These are phyloP conservation scores for Hydrotaea diabolus DNA, from an alignment of 2,888 invertebrate species.

Conservation along the genomic window DNA sequence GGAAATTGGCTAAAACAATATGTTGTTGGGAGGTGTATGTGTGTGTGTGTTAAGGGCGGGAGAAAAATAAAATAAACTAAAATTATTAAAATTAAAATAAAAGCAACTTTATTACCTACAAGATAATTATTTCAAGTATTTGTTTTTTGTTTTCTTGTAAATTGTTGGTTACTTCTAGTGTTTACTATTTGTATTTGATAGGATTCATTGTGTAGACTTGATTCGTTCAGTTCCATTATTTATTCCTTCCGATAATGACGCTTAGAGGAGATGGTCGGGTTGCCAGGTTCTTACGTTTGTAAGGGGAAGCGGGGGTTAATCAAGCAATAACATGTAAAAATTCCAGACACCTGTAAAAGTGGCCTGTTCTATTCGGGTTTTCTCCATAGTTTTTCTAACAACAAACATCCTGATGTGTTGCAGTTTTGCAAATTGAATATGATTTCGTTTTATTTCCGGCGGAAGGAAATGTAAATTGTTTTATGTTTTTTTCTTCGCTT, in stretches of 20 bases:
- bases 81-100: constrained; percentile 48
- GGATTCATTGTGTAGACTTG: constrained; percentile 58
- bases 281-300: constrained; percentile 47
- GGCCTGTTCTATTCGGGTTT: constrained; percentile 9
- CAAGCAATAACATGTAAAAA: constrained; percentile 4
- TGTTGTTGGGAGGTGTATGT: constrained; percentile 5
- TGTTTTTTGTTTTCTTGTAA: constrained; percentile 53
- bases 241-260: constrained; percentile 34
- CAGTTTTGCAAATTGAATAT: constrained; percentile 49
- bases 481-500: neutral
- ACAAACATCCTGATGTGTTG: constrained; percentile 56
- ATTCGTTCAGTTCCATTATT: constrained; percentile 29
- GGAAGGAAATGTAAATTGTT: constrained; percentile 21
- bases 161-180: constrained; percentile 52
- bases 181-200: constrained; percentile 52
- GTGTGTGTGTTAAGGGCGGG: no score
- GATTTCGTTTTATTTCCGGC: constrained; percentile 40
- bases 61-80: constrained; percentile 61
- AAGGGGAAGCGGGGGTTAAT: neutral
- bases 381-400: constrained; percentile 51
- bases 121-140: constrained; percentile 46
- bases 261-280: constrained; percentile 65
- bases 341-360: constrained; percentile 26
- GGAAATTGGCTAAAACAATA: constrained; percentile 31
- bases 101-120: constrained; percentile 64